Conservation (phyloP, 2,113 vertebrate species). For the Corythoichthys intestinalis region DNA sequence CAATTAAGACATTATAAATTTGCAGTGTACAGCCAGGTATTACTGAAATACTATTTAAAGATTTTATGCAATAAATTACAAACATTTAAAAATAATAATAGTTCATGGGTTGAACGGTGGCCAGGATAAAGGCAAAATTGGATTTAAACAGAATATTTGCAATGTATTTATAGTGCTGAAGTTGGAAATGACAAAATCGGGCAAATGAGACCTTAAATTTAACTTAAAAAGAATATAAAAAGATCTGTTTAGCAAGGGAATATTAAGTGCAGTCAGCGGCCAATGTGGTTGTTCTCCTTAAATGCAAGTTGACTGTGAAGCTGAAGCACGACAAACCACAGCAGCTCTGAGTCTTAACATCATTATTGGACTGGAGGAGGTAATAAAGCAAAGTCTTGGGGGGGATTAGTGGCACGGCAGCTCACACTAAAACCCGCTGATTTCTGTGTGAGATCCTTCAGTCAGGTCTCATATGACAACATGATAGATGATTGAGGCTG, state of each 20-base stretch:
- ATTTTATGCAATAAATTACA: no score
- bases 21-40: no score
- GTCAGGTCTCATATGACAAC: conserved; percentile 52
- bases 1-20: no score
- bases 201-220: no score
- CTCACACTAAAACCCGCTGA: conserved; percentile 55
- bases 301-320: conserved; percentile 62
- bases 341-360: conserved; percentile 69
- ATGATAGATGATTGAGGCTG: conserved; percentile 60
- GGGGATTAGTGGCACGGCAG: conserved; percentile 61
- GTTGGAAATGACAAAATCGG: no score
- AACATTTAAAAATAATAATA: no score
- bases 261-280: conserved; percentile 51
- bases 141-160: no score
- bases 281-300: conserved; percentile 63
- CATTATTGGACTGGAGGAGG: conserved; percentile 69
- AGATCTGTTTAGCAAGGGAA: conserved; percentile 55
- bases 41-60: no score
- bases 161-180: no score
- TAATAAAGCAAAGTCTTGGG: conserved; percentile 70
- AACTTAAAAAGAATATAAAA: no score
- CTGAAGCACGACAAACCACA: conserved; percentile 51
- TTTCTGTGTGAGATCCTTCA: conserved; percentile 52
- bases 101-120: no score
- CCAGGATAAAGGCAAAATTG: no score